phyloP scores from a whole-genome alignment of 92 coral and sea anemone genomes.

The Galaxea fascicularis region DNA sequence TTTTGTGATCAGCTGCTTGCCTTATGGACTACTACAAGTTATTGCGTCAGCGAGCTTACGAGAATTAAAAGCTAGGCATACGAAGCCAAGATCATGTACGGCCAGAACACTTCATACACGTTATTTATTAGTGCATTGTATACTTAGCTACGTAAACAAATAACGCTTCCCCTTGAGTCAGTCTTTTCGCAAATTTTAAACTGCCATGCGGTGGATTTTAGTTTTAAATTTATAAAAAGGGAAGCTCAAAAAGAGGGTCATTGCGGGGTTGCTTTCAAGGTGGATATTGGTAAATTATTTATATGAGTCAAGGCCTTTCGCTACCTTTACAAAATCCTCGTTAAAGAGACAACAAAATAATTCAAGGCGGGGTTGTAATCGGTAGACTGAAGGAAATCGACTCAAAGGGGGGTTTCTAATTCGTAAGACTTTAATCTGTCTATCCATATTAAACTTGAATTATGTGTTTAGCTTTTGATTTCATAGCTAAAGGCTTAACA shows the following conservation, averaged over 20 bases:
- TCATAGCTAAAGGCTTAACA: too few relatives aligned
- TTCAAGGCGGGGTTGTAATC: background rate
- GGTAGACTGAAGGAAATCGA: too few relatives aligned
- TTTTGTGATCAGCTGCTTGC: background rate
- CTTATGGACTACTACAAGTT: background rate
- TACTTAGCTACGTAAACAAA: constrained; percentile 1
- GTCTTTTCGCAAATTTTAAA: background rate
- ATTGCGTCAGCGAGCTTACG: background rate
- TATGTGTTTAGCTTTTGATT: too few relatives aligned
- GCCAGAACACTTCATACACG: too few relatives aligned
- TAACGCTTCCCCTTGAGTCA: background rate
- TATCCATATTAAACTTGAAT: too few relatives aligned
- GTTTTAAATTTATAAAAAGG: too few relatives aligned
- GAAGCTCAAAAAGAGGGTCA: background rate
- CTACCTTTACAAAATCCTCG: background rate
- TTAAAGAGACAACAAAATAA: background rate
- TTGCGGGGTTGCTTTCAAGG: background rate
- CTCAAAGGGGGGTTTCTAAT: too few relatives aligned
- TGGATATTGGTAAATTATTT: background rate
- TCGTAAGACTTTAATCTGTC: too few relatives aligned
- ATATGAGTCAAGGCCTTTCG: background rate
- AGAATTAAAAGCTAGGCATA: background rate
- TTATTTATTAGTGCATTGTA: background rate
- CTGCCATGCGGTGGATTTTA: background rate
- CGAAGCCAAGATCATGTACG: background rate